These are phyloP conservation scores for Ptychochromis oligacanthus DNA, from an alignment of 2,113 vertebrate genomes.

Conservation along the genomic window DNA sequence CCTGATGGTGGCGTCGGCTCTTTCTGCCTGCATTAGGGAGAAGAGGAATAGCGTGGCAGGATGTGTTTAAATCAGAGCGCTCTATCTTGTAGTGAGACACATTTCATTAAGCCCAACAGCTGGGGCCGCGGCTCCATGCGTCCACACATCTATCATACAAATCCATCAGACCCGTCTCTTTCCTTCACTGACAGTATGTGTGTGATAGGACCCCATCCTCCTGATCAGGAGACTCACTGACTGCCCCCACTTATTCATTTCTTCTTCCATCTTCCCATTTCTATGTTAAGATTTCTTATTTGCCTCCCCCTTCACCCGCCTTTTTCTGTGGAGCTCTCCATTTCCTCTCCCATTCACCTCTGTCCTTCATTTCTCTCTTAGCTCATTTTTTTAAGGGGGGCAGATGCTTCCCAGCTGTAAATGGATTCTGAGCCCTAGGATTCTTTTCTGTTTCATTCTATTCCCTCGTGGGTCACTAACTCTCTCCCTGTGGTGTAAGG, in stretches of 20 bases:
- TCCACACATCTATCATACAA: constrained; percentile 77
- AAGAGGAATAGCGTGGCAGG: constrained; percentile 72
- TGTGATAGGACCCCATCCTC: constrained; percentile 50
- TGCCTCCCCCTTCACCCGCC: background rate
- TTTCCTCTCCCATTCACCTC: constrained; percentile 24
- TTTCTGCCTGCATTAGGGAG: constrained; percentile 70
- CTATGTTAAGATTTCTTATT: constrained; percentile 51
- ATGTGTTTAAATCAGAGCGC: constrained; percentile 77
- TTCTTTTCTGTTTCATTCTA: constrained; percentile 41
- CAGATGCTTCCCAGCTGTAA: constrained; percentile 40
- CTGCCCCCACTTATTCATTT: constrained; percentile 64
- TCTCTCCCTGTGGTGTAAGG: background rate
- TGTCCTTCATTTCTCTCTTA: constrained; percentile 51
- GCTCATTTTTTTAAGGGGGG: background rate
- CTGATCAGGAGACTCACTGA: constrained; percentile 68
- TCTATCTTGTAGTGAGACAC: constrained; percentile 79
- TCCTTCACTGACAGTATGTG: constrained; percentile 62
- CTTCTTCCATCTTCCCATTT: constrained; percentile 56
- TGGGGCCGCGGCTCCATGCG: constrained; percentile 70
- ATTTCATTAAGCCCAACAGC: constrained; percentile 82
- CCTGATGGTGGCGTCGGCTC: constrained; percentile 52
- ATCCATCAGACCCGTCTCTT: constrained; percentile 71
- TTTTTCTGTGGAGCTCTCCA: constrained; percentile 13
- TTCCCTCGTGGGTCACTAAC: constrained; percentile 16
- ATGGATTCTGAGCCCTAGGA: constrained; percentile 24